Evolutionary conservation across 2,113 vertebrate species (phyloP).

Genomic region (Paratilapia polleni): DNA sequence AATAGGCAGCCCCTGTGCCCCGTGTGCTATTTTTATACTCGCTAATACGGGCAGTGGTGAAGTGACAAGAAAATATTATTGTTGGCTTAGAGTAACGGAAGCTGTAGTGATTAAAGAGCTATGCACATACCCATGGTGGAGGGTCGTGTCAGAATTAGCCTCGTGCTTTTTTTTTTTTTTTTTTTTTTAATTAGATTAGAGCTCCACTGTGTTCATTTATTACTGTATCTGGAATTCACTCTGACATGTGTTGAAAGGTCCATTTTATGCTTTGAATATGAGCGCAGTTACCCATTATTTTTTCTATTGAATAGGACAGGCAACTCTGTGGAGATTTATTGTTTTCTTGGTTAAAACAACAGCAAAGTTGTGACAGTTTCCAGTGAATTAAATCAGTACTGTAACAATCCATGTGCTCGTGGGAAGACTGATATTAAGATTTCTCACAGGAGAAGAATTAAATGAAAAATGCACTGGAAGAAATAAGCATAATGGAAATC

Average conservation of each 20-base stretch:
- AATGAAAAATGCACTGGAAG: not conserved
- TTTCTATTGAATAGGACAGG: not conserved
- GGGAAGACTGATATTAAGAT: not conserved
- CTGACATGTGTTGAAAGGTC: not conserved
- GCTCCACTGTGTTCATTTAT: conserved; percentile 9
- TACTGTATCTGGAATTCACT: not conserved
- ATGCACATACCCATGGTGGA: not conserved
- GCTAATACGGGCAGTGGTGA: conserved; percentile 44
- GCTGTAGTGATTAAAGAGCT: conserved; percentile 31
- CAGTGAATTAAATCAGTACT: not conserved
- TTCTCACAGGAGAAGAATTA: not conserved
- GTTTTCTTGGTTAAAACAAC: not conserved
- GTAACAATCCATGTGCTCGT: not conserved
- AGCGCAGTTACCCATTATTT: not conserved
- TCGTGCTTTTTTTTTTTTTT: not conserved
- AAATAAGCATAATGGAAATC: not conserved
- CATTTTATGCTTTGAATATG: not conserved
- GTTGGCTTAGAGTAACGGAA: conserved; percentile 42
- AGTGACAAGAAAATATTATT: conserved; percentile 60
- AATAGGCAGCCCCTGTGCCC: conserved; percentile 60
- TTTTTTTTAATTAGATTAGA: conserved; percentile 22
- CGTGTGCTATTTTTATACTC: conserved; percentile 63
- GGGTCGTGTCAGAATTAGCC: conserved; percentile 33
- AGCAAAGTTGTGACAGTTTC: not conserved
- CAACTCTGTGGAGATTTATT: not conserved